Conservation (phyloP, 2,797 vertebrate species). For the Odontamblyopus rebecca region DNA sequence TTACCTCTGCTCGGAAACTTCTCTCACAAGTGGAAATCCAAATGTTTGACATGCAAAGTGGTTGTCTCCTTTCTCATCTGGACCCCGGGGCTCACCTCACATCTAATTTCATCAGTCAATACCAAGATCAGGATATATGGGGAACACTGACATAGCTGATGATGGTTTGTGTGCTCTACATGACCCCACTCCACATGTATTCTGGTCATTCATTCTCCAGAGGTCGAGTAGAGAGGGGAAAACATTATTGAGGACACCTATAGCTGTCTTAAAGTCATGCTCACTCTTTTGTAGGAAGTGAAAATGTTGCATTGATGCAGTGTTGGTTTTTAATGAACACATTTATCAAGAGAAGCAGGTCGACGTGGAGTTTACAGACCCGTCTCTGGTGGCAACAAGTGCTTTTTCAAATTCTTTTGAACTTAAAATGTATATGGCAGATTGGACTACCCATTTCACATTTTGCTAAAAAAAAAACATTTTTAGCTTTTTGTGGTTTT, state of each 20-base stretch:
- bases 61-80: slow-evolving; percentile 45
- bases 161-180: slow-evolving; percentile 13
- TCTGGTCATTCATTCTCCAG: slow-evolving; percentile 3
- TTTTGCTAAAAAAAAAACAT: too few relatives aligned
- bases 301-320: background rate
- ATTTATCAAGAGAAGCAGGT: background rate
- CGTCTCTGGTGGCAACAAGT: too few relatives aligned
- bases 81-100: slow-evolving; percentile 38
- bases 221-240: slow-evolving; percentile 2
- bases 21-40: slow-evolving; percentile 46
- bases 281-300: background rate
- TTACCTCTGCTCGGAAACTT: slow-evolving; percentile 24
- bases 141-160: slow-evolving; percentile 34
- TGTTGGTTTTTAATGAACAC: slow-evolving; percentile 1
- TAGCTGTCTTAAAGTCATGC: background rate
- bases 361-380: background rate
- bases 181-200: slow-evolving; percentile 1
- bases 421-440: too few relatives aligned
- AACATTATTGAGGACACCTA: background rate
- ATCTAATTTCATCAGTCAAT: slow-evolving; percentile 70
- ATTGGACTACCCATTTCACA: too few relatives aligned
- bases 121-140: slow-evolving; percentile 59
- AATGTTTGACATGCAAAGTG: slow-evolving; percentile 47
- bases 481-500: too few relatives aligned
- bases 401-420: too few relatives aligned